phyloP scores from a whole-genome alignment of 2,888 invertebrate genomes.

The Hermaeophaga mercurialis region DNA sequence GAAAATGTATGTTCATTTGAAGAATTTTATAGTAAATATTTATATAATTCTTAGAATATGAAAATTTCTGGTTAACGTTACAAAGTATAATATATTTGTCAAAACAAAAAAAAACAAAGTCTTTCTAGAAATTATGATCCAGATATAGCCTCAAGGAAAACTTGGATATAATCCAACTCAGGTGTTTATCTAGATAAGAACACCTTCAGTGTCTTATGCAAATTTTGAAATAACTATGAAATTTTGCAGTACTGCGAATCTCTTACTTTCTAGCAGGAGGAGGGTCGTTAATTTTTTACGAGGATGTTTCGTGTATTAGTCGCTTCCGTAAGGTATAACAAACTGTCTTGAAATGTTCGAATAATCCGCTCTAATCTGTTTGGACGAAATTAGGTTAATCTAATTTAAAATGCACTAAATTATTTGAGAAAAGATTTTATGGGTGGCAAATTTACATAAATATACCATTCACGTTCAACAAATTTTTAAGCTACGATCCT shows the following conservation, averaged over 20 bases:
- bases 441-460: background rate
- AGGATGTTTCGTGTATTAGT: background rate
- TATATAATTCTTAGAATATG: too few relatives aligned
- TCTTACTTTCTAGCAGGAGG: background rate
- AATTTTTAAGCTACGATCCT: background rate
- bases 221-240: constrained; percentile 14
- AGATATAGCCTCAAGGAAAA: background rate
- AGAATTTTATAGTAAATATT: too few relatives aligned
- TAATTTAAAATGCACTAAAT: background rate
- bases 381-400: constrained; percentile 2
- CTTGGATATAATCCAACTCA: constrained; percentile 22
- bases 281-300: constrained; percentile 1
- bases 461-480: background rate
- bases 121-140: background rate
- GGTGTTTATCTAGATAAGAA: constrained; percentile 23
- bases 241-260: background rate
- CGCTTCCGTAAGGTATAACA: background rate
- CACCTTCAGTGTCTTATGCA: constrained; percentile 11
- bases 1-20: too few relatives aligned
- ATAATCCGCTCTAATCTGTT: background rate
- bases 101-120: background rate
- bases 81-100: too few relatives aligned
- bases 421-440: background rate
- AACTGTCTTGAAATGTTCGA: background rate
- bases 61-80: too few relatives aligned